phyloP scores from a whole-genome alignment of 2,113 vertebrate species.

The Salvelinus alpinus region DNA sequence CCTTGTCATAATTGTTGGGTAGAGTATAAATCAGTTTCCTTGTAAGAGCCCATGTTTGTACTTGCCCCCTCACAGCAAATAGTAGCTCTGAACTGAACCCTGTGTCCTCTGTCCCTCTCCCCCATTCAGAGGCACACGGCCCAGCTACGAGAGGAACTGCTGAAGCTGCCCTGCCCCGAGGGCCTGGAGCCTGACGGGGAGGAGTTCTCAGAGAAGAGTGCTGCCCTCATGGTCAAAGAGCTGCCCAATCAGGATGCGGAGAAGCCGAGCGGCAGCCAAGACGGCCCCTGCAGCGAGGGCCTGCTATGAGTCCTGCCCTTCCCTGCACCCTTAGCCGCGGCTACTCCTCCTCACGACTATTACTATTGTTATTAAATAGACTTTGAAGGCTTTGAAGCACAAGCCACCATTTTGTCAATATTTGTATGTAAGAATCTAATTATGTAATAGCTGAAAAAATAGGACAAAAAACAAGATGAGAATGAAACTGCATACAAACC shows the following conservation, averaged over 20 bases:
- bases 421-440: constrained; percentile 99
- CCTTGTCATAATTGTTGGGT: not conserved
- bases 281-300: constrained; percentile 82
- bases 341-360: constrained; percentile 64
- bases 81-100: not conserved
- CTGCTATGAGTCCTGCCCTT: constrained; percentile 83
- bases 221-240: constrained; percentile 81
- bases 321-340: constrained; percentile 53
- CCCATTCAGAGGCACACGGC: constrained; percentile 89
- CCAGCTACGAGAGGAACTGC: constrained; percentile 92
- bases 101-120: not conserved
- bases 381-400: constrained; percentile 87
- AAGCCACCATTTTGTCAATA: constrained; percentile 97
- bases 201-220: constrained; percentile 81
- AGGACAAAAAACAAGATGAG: constrained; percentile 9
- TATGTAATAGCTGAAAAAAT: constrained; percentile 84
- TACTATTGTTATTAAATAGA: constrained; percentile 68
- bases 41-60: no score
- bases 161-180: constrained; percentile 94
- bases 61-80: not conserved
- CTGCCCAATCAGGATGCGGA: constrained; percentile 81
- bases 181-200: constrained; percentile 88
- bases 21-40: not conserved
- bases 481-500: constrained; percentile 34
- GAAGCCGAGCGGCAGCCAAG: constrained; percentile 89